Evolutionary conservation across 2,113 vertebrate species (phyloP).

Genomic region (Poicephalus gulielmi): DNA sequence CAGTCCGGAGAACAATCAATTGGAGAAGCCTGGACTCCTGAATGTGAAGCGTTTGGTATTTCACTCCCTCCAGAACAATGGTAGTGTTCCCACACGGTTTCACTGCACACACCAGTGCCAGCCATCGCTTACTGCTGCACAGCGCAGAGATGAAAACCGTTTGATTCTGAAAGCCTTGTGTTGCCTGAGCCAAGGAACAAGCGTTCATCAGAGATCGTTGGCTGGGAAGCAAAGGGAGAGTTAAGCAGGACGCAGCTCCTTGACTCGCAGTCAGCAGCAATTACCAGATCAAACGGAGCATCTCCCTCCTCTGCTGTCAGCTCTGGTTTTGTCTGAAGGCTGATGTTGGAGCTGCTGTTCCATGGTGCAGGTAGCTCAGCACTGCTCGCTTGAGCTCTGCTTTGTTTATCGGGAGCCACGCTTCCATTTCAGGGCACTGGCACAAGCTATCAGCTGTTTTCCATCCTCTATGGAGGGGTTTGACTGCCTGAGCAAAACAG

Average conservation of each 20-base stretch:
- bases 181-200: neutral
- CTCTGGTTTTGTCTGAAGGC: neutral
- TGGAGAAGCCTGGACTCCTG: neutral
- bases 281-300: neutral
- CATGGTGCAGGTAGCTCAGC: neutral
- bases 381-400: neutral
- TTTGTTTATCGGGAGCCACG: fast-evolving
- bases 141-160: neutral
- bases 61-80: neutral
- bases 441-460: neutral
- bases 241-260: neutral
- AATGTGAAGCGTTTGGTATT: neutral
- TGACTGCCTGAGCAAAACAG: neutral
- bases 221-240: neutral
- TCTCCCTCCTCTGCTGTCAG: neutral
- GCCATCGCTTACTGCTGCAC: neutral
- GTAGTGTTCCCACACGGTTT: neutral
- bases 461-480: neutral
- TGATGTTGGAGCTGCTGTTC: neutral
- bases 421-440: neutral
- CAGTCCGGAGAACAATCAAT: fast-evolving
- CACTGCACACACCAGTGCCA: fast-evolving
- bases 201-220: neutral
- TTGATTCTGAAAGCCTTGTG: neutral
- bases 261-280: neutral